Evolutionary conservation across 2,797 vertebrate species (phyloP), one percentile per base, ranked within the genome.

Genomic region (Varecia variegata): DNA sequence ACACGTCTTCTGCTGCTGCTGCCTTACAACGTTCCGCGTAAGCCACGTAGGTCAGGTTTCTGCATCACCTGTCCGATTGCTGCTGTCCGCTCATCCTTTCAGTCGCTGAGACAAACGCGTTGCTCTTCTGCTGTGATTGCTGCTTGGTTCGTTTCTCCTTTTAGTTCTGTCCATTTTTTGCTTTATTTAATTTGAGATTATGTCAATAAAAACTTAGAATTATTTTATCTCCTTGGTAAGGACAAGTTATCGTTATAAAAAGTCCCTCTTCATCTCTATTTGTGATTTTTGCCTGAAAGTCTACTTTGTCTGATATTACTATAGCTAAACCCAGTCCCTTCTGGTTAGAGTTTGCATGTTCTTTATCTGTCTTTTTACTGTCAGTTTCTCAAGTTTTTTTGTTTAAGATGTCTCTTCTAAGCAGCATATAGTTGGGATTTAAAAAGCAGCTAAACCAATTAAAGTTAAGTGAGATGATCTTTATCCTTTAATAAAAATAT

Each of bases 11-110:
- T 47, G 17, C 5, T 21, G 14, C 3, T 54, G 30, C 27, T 35
- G n/a, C 45, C 56, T 65, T 21, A 56, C 5, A 54, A 2, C 1
- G 47, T 56, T 67, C 47, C 54, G 0, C 7, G 4, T 13, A 0
- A 18, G 50, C 14, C 25, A 25, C 3, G 32, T 2, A 7, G 4
- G 1, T 47, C 18, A 38, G 13, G 12, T 12, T 23, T 30, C 60
- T 23, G 30, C 20, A 30, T 1, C 30, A 8, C 27, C 5, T 1
- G 1, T 43, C 54, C 7, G 13, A 17, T 45, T 15, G 17, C 7
- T 17, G 45, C 15, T 35, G 35, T 54, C 35, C 35, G 0, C 32
- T 30, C 15, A 1, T 30, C 62, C 10, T 5, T 4, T 21, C 52
- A 21, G 40, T 27, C 9, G 40, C 27, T 27, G 45, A 14, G 43